Conservation (phyloP, 30 jellyfish, hydroid and myxozoan genomes). For the Catostylus mosaicus region DNA sequence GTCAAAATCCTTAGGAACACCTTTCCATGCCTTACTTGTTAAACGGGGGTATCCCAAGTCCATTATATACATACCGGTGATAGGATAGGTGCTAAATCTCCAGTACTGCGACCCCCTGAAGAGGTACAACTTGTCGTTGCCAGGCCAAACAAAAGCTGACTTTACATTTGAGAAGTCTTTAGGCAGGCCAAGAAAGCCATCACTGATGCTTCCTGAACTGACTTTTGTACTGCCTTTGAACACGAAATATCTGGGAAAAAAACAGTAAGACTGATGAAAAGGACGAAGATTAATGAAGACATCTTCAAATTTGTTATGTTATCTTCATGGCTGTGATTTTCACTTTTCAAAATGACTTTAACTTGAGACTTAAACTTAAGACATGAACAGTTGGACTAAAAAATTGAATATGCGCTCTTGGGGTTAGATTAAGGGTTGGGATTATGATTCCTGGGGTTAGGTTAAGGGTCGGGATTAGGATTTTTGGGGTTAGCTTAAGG, state of each 20-base stretch:
- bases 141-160: constrained; percentile 85
- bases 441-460: no score
- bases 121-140: constrained; percentile 61
- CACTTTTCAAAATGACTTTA: no score
- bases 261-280: no score
- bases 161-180: constrained; percentile 57
- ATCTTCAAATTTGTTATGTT: no score
- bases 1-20: constrained; percentile 83
- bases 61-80: constrained; percentile 26
- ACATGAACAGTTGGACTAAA: no score
- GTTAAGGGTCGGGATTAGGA: no score
- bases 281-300: no score
- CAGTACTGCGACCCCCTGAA: constrained; percentile 75
- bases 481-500: no score
- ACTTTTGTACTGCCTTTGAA: constrained; percentile 41
- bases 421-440: no score
- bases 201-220: constrained; percentile 56
- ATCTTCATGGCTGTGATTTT: no score
- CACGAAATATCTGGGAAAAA: constrained; percentile 65
- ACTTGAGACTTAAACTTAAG: no score
- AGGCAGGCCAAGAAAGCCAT: constrained; percentile 84
- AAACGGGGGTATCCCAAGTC: constrained; percentile 74
- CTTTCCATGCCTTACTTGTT: constrained; percentile 73
- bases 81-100: constrained; percentile 58
- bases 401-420: no score